Conservation (phyloP, 2,113 vertebrate species). For the Cyanoliseus patagonus region DNA sequence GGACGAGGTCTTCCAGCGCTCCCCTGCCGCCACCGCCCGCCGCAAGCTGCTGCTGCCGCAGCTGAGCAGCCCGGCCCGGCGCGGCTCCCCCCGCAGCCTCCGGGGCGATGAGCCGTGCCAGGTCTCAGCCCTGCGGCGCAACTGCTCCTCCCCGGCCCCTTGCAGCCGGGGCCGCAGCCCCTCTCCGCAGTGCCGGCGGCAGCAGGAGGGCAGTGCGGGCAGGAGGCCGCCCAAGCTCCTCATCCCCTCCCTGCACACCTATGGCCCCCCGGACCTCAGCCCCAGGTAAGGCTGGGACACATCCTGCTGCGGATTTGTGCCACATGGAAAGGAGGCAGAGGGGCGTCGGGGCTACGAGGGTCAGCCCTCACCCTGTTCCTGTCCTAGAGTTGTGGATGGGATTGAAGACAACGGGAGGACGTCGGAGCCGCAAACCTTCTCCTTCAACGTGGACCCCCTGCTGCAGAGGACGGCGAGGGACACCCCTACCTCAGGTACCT, state of each 20-base stretch:
- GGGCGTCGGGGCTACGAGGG: accelerated
- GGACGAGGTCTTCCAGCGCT: slow-evolving; percentile 72
- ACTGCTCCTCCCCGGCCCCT: slow-evolving; percentile 76
- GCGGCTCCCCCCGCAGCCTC: slow-evolving; percentile 80
- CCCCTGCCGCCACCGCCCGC: slow-evolving; percentile 70
- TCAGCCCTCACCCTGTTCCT: not conserved
- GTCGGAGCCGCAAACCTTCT: slow-evolving; percentile 77
- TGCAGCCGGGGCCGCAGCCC: slow-evolving; percentile 75
- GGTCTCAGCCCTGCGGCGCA: slow-evolving; percentile 76
- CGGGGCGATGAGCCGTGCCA: slow-evolving; percentile 85
- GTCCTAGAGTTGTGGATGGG: slow-evolving; percentile 88
- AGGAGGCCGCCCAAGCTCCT: slow-evolving; percentile 83
- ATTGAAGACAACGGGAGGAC: slow-evolving; percentile 85
- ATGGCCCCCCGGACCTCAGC: slow-evolving; percentile 86
- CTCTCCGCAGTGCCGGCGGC: slow-evolving; percentile 65
- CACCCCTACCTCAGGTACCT: slow-evolving; percentile 59
- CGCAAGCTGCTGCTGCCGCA: slow-evolving; percentile 78
- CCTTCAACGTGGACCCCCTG: slow-evolving; percentile 76
- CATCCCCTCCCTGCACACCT: slow-evolving; percentile 81
- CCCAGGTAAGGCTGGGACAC: slow-evolving; percentile 78
- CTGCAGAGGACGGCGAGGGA: slow-evolving; percentile 25
- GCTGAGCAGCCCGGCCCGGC: slow-evolving; percentile 74
- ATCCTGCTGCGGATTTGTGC: not conserved
- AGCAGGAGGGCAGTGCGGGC: not conserved
- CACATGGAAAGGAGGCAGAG: not conserved